A percentile compares a stretch with the other conserved stretches of the same genome.
phyloP scores from a whole-genome alignment of 1,140 invertebrate genomes.

The Drosophila saltans region DNA sequence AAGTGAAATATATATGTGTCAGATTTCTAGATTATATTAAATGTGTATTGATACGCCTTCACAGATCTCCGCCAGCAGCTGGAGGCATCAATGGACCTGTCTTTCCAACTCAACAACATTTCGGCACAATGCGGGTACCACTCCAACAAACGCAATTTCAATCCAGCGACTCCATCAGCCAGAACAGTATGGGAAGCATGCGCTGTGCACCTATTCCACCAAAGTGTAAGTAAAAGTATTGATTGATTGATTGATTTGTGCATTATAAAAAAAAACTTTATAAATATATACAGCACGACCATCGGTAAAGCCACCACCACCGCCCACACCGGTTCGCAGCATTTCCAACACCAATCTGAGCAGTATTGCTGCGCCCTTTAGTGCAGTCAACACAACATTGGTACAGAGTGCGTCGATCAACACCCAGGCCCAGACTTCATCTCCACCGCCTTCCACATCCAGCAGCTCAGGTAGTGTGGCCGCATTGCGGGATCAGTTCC shows the following conservation, averaged over 20 bases:
- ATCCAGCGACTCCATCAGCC: slow-evolving; percentile 48
- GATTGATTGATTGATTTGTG: background rate
- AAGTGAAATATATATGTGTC: background rate
- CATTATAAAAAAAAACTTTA: background rate
- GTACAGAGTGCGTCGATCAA: slow-evolving; percentile 56
- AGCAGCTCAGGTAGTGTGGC: slow-evolving; percentile 75
- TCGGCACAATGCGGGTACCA: slow-evolving; percentile 74
- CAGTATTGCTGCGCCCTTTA: slow-evolving; percentile 51
- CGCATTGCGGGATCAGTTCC: slow-evolving; percentile 75
- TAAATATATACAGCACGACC: slow-evolving; percentile 58
- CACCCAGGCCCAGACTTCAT: slow-evolving; percentile 45
- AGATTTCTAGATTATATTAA: background rate
- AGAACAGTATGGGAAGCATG: slow-evolving; percentile 64
- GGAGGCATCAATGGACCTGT: slow-evolving; percentile 61
- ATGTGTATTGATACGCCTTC: background rate
- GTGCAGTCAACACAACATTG: slow-evolving; percentile 68
- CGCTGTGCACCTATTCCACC: slow-evolving; percentile 74
- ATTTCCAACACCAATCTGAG: slow-evolving; percentile 80
- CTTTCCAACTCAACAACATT: slow-evolving; percentile 77
- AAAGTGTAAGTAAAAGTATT: slow-evolving; percentile 62
- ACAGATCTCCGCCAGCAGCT: slow-evolving; percentile 76
- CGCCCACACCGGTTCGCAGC: slow-evolving; percentile 79
- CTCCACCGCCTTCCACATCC: slow-evolving; percentile 65
- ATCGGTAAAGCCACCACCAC: slow-evolving; percentile 79
- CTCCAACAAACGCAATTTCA: slow-evolving; percentile 53